Base-by-base conservation (phyloP, 2,797 vertebrate species). In the Ctenopoma kingsleyae region DNA sequence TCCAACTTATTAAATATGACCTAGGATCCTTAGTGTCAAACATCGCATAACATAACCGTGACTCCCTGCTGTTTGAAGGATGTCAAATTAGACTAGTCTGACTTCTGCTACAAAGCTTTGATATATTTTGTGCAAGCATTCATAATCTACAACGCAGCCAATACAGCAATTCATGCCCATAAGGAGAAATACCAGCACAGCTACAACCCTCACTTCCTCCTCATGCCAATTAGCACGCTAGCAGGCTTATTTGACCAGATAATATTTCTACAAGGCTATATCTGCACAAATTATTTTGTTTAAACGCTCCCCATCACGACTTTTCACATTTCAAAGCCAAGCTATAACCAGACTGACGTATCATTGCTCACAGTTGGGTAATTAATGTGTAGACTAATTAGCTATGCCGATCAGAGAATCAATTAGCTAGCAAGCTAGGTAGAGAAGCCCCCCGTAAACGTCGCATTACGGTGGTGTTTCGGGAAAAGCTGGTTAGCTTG, bases 181-280 rank as follows among this genome's bases (percentile, higher is more conserved):
- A 56, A 82, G 61, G 38, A 77, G 56, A 89, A 89, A 92, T 92
- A 82, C 90, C 92, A 91, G 78, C 89, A 92, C 87, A 84, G 84
- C 81, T 57, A 64, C 80, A 75, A 40, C 54, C 66, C 86, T 79
- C 82, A 92, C 91, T 94, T 92, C 90, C 92, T 91, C 86, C 89
- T 89, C 90, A 89, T 79, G 86, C 88, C 93, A 95, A 94, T 95
- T 94, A 95, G 91, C 94, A 89, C 90, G 87, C 90, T 90, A 93
- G 93, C 92, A 80, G 74, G 78, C 82, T 83, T 87, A 90, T 78
- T 81, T 55, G 78, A 77, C 59, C 81, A 71, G 47, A 87, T 86
- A 84, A 85, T 78, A 74, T 80, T 73, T 70, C 65, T 67, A 74
- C 77, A 80, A 77, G 67, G 80, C 66, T 32, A 22, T 19, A 71